Percentiles rank a stretch among this genome's conserved stretches.
These are phyloP conservation scores for Corythornis cristatus DNA, from an alignment of 2,113 vertebrate genomes.

Conservation along the genomic window DNA sequence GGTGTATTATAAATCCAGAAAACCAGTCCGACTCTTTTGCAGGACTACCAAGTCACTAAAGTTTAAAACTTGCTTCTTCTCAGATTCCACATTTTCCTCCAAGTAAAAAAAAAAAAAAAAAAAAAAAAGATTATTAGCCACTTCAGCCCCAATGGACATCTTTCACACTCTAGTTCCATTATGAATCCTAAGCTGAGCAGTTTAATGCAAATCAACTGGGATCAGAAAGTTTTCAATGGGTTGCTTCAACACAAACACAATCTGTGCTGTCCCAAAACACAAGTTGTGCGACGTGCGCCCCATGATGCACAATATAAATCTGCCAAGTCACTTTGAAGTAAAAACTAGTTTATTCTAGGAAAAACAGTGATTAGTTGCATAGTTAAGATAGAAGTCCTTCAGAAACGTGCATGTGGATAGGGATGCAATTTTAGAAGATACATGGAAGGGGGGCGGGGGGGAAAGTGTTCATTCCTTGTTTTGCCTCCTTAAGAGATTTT, in stretches of 20 bases:
- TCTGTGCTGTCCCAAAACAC: neutral
- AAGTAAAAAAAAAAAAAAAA: neutral
- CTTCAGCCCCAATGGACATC: neutral
- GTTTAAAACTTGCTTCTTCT: neutral
- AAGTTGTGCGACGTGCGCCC: neutral
- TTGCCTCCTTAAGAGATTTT: neutral
- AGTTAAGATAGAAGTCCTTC: neutral
- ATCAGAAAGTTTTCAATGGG: slow-evolving; percentile 1
- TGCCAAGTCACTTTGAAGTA: slow-evolving; percentile 41
- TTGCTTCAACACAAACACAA: neutral
- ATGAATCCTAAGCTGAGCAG: neutral
- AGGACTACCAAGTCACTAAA: neutral
- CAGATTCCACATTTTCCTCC: neutral
- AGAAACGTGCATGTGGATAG: neutral
- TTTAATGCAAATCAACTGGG: neutral
- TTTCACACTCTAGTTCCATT: neutral
- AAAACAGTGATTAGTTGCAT: neutral
- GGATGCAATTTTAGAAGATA: neutral
- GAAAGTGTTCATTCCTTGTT: neutral
- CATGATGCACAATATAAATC: neutral
- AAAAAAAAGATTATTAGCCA: neutral
- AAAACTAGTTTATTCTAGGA: neutral
- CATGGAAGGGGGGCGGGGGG: neutral
- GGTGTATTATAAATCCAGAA: neutral
- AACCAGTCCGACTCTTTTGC: neutral